Evolutionary conservation across 2,888 invertebrate genomes (phyloP).

Genomic region (Pecten maximus): DNA sequence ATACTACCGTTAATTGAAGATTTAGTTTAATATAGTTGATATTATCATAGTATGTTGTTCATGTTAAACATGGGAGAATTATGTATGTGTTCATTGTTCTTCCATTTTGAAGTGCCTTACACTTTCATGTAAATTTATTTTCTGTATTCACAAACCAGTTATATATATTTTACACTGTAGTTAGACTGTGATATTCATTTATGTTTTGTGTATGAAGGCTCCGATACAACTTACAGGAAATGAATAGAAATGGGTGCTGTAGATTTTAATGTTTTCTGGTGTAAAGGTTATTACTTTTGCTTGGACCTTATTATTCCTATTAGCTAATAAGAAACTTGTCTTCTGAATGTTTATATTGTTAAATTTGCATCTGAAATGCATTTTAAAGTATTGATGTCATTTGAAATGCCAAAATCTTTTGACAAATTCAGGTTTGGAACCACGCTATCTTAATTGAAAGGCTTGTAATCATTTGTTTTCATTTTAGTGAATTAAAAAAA

Average conservation of each 20-base stretch:
- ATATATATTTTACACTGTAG: background rate
- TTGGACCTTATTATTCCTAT: background rate
- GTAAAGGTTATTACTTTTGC: background rate
- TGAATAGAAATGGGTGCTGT: background rate
- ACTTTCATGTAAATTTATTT: background rate
- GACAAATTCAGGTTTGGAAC: no score
- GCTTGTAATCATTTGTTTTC: no score
- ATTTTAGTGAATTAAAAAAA: no score
- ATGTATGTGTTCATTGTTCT: background rate
- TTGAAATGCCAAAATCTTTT: no score
- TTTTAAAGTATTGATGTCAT: no score
- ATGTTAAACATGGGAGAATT: background rate
- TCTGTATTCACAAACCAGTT: background rate
- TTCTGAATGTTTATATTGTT: no score
- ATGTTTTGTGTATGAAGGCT: background rate
- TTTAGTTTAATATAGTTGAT: background rate
- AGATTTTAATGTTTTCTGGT: background rate
- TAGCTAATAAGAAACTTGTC: no score
- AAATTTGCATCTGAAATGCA: no score
- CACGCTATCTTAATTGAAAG: no score
- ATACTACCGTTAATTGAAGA: background rate
- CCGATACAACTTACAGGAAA: background rate
- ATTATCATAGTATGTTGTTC: background rate
- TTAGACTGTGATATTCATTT: conserved; percentile 6
- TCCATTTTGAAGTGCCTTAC: background rate